Base-by-base conservation (phyloP, 2,888 invertebrate genomes). In the Drosophila setosimentum region DNA sequence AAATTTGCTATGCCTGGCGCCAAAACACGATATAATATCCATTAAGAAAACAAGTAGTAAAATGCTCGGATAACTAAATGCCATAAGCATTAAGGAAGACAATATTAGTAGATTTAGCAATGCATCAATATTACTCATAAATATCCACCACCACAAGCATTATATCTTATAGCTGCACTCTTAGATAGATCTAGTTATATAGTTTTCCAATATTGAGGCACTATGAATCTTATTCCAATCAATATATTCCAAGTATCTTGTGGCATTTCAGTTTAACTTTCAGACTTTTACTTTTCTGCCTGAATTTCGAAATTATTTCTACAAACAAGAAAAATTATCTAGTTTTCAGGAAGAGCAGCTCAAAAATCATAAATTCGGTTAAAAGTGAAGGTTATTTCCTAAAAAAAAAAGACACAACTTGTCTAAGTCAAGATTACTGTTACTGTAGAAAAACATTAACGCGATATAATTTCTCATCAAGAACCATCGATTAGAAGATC, bases 71-170 rank as follows among this genome's bases (percentile, higher is more conserved):
- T 18, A 37, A 37, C 8, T 18, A 18, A 37, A 37, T 29, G 29
- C 6, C 6, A 6, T 4, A 29, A 29, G n/a, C n/a, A n/a, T 18
- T 8, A 2, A 18, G 8, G 3, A 13, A 7, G 13, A 7, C 2
- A 16, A 16, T 16, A 24, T 7, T 21, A 2, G 11, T 21, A 42
- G 1, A 42, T 42, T 42, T 21, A 21, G 21, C 42, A 40, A 2
- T 40, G 0, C n/a, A 40, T 11, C 40, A 10, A n/a, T 40, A n/a
- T n/a, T 21, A 42, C 21, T 21, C 13, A 45, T 13, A 13, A 7
- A 7, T 3, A 13, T 3, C 0, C 3, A 3, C 3, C 24, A 16
- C 0, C 0, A 7, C 3, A 24, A 21, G 13, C 45, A 21, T 10
- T n/a, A 21, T 2, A 42, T 11, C 0, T 42, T 42, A 21, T 5